phyloP scores from a whole-genome alignment of 2,888 invertebrate species.

The Tachina fera region DNA sequence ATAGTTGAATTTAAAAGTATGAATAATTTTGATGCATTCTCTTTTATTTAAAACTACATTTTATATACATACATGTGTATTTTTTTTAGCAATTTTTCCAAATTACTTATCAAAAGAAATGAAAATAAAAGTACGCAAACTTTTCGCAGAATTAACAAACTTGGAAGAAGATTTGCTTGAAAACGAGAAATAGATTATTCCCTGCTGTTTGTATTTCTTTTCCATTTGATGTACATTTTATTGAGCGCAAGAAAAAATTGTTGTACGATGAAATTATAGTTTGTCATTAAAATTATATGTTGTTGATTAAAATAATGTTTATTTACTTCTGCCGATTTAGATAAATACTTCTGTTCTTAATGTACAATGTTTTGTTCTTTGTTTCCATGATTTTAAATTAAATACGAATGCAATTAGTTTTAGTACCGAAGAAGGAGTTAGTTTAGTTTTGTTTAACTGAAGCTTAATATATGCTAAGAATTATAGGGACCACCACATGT shows the following conservation, averaged over 20 bases:
- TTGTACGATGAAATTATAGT: not conserved
- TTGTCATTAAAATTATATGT: not conserved
- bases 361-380: constrained; percentile 3
- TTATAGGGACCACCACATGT: constrained; percentile 19
- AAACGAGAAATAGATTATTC: not conserved
- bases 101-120: constrained; percentile 83
- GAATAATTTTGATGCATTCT: not conserved
- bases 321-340: constrained; percentile 21
- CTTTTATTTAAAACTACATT: not conserved
- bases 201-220: not conserved
- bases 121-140: constrained; percentile 79
- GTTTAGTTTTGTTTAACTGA: constrained; percentile 21
- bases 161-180: constrained; percentile 80
- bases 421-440: constrained; percentile 6
- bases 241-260: constrained; percentile 33
- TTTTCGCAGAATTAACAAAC: constrained; percentile 79
- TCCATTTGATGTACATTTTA: not conserved
- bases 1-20: constrained; percentile 86
- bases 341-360: constrained; percentile 29
- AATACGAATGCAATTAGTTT: constrained; percentile 21
- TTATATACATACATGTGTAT: not conserved
- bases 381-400: not conserved
- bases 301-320: constrained; percentile 34
- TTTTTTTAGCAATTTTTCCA: constrained; percentile 82
- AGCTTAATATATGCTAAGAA: constrained; percentile 14